Conservation (phyloP, 2,113 vertebrate species). For the Spheniscus mendiculus region DNA sequence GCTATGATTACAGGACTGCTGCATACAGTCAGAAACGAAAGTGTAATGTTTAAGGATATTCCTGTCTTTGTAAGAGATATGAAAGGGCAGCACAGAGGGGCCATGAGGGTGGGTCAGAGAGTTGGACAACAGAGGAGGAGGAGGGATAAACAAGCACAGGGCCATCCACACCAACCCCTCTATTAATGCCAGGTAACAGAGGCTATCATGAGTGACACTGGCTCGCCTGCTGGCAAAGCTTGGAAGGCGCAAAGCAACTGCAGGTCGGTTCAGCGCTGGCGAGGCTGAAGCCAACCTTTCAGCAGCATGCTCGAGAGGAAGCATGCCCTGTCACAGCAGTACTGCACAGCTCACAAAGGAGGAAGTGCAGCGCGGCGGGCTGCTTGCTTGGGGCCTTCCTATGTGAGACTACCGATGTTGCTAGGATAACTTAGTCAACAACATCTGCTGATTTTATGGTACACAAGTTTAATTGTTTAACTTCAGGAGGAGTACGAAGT, state of each 20-base stretch:
- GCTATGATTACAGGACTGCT: neutral
- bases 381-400: neutral
- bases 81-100: neutral
- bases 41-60: neutral
- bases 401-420: rapidly evolving
- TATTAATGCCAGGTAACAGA: rapidly evolving
- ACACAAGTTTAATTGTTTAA: neutral
- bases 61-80: neutral
- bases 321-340: rapidly evolving
- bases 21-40: neutral
- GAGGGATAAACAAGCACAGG: neutral
- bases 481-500: neutral
- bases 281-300: neutral
- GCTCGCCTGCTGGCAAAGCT: neutral
- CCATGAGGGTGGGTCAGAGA: neutral
- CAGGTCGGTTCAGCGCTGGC: neutral
- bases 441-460: neutral
- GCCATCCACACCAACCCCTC: neutral
- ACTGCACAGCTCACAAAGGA: neutral
- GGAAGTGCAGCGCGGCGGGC: neutral
- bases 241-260: neutral
- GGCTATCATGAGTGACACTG: neutral
- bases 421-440: rapidly evolving
- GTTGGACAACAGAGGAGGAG: neutral
- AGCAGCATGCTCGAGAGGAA: neutral